Conservation (phyloP, 2,888 invertebrate species). For the Athrips mouffetella region DNA sequence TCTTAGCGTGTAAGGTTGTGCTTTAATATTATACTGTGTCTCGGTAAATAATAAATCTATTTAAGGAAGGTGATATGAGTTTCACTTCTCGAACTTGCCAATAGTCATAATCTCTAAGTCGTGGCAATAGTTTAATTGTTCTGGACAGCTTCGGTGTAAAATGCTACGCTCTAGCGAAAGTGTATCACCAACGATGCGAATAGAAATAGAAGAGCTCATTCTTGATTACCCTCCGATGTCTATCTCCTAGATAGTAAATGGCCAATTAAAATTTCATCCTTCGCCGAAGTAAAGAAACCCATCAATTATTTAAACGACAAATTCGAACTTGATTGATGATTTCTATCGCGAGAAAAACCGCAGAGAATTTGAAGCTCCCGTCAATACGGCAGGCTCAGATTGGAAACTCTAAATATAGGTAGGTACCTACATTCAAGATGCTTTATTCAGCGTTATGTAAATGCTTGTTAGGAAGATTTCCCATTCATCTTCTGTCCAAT, state of each 20-base stretch:
- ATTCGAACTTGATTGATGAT: conserved; percentile 49
- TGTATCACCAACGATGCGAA: too few species aligned
- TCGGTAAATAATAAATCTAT: too few species aligned
- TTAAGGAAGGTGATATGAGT: too few species aligned
- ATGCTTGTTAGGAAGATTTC: not conserved
- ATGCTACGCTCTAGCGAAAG: too few species aligned
- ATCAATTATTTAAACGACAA: conserved; percentile 33
- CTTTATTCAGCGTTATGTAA: not conserved
- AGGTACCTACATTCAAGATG: not conserved
- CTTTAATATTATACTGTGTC: too few species aligned
- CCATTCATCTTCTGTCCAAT: not conserved
- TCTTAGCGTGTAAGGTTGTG: too few species aligned
- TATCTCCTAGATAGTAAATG: not conserved
- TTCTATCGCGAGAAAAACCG: conserved; percentile 22
- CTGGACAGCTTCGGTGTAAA: too few species aligned
- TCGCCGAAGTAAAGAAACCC: conserved; percentile 24
- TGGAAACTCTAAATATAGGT: not conserved
- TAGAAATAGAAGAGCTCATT: too few species aligned
- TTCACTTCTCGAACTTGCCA: too few species aligned
- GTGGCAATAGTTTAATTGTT: too few species aligned
- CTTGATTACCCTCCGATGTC: not conserved
- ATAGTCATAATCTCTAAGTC: too few species aligned
- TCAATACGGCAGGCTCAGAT: not conserved
- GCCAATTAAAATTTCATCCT: conserved; percentile 37
- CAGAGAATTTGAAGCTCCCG: not conserved